Base-by-base conservation (phyloP, 1,140 invertebrate species). In the Philotrypesis tridentata region DNA sequence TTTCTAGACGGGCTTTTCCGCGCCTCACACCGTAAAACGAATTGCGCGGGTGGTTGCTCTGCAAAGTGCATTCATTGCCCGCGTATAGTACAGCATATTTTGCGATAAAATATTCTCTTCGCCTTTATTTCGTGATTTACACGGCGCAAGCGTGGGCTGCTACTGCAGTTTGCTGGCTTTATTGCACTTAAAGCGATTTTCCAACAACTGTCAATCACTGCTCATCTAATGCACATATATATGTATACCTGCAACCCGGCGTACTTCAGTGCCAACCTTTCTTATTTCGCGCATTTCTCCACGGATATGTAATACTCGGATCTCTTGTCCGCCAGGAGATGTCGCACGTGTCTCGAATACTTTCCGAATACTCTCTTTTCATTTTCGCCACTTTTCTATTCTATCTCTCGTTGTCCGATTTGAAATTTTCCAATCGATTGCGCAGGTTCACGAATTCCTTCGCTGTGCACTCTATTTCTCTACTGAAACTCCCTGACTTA, bases 121-220 rank as follows among this genome's bases (percentile, higher is more conserved):
- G 27, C 68, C 11, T 29, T n/a, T 65, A 23, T 63, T 11, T 73
- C 33, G 5, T 63, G 78, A 72, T 27, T 80, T 80, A 43, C 70
- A 73, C 48, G 60, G 1, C 25, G 61, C 25, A 1, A 3, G 65
- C 29, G 21, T 31, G 31, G 23, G 31, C 21, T 21, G 7, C n/a
- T 60, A 29, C 43, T 55, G 48, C 21, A 21, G 48, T 55, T 55
- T 17, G 48, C 21, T 17, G 14, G 48, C 17, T 55, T 55, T 55
- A 17, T 17, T 55, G 23, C 29, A 17, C 40, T 78, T 55, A n/a
- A 48, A 71, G n/a, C 77, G 21, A 43, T 71, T 79, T 71, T 12
- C n/a, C 11, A 6, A 23, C 65, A 31, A 12, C 67, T 79, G 77
- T 79, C 77, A 79, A 79, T 79, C 77, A 79, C n/a, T 60, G n/a